These are phyloP conservation scores for Colostygia pectinataria DNA, from an alignment of 2,888 invertebrate genomes.

Conservation along the genomic window DNA sequence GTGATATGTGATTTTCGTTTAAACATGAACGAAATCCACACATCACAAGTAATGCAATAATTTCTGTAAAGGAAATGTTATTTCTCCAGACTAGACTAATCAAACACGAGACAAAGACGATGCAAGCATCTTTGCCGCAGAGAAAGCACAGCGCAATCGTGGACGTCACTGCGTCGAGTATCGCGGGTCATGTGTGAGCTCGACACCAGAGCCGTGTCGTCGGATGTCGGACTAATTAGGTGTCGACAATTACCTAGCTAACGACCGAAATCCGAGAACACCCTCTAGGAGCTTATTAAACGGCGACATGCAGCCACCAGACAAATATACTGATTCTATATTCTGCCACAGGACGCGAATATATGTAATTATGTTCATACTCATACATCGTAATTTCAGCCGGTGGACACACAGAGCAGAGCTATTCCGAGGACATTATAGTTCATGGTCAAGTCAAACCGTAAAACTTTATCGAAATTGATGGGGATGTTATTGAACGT, in stretches of 20 bases:
- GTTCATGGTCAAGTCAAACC: too few species aligned
- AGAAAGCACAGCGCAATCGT: constrained; percentile 26
- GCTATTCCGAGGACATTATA: too few species aligned
- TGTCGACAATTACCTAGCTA: constrained; percentile 76
- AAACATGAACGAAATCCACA: too few species aligned
- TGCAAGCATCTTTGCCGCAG: constrained; percentile 10
- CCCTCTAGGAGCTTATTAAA: constrained; percentile 67
- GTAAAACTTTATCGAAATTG: too few species aligned
- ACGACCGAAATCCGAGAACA: constrained; percentile 73
- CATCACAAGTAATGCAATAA: too few species aligned
- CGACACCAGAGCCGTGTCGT: constrained; percentile 60
- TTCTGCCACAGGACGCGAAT: constrained; percentile 10
- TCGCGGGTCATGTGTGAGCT: constrained; percentile 71
- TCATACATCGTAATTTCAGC: too few species aligned
- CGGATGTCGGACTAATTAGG: constrained; percentile 73
- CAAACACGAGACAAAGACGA: constrained; percentile 16
- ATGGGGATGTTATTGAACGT: too few species aligned
- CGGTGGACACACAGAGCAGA: too few species aligned
- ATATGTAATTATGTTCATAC: neutral
- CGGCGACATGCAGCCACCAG: constrained; percentile 47
- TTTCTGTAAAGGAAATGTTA: constrained; percentile 5
- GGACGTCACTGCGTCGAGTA: constrained; percentile 51
- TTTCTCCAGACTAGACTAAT: constrained; percentile 18
- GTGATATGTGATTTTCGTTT: too few species aligned
- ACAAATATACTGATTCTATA: constrained; percentile 29